Conservation (phyloP, 2,797 vertebrate genomes). For the Bufotes viridis region DNA sequence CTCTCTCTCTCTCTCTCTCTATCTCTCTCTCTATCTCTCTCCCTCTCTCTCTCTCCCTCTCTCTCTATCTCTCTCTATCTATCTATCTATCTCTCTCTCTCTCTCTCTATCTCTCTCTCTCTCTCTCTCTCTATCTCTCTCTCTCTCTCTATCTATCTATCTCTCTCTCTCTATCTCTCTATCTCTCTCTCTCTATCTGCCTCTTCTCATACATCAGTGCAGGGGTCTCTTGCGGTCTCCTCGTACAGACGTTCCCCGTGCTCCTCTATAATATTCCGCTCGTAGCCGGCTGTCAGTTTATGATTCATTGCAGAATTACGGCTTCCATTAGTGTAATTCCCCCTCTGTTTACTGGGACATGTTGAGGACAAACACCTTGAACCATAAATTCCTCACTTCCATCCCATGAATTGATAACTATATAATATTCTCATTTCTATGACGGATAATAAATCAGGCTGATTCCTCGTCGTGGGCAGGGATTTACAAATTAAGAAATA, state of each 20-base stretch:
- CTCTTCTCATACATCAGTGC: neutral
- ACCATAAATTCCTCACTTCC: conserved; percentile 3
- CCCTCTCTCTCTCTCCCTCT: neutral
- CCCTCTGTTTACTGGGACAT: conserved; percentile 8
- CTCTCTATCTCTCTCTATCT: neutral
- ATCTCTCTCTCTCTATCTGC: neutral
- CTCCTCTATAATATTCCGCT: neutral
- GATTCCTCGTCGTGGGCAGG: neutral
- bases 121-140: neutral
- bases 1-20: neutral
- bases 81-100: neutral
- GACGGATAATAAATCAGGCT: conserved; percentile 34
- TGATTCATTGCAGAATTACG: conserved; percentile 26
- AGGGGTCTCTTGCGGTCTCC: neutral
- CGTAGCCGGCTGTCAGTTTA: neutral
- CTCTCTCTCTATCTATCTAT: neutral
- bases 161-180: neutral
- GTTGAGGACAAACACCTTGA: conserved; percentile 28
- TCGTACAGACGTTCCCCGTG: neutral
- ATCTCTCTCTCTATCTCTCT: neutral
- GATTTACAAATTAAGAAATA: neutral
- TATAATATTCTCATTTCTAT: conserved; percentile 31
- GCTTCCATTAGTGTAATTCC: conserved; percentile 36
- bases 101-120: neutral
- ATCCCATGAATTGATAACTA: conserved; percentile 34